Conservation (phyloP, 2,113 vertebrate species). For the Tenebrosternarchus preto region DNA sequence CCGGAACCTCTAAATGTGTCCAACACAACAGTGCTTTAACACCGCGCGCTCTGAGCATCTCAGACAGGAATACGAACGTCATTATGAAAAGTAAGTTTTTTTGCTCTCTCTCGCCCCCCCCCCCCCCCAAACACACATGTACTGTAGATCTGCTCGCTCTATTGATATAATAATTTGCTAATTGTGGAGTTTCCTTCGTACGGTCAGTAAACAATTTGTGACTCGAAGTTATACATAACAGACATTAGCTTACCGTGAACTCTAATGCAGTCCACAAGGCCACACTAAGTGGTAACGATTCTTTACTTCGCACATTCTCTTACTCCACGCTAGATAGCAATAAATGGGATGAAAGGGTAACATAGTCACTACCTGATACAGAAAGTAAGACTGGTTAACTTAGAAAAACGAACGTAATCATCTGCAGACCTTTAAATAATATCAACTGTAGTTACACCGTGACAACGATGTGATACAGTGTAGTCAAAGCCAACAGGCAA, state of each 20-base stretch:
- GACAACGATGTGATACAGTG: background rate
- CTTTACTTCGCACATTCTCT: background rate
- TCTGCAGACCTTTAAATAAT: background rate
- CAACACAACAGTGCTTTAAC: slow-evolving; percentile 50
- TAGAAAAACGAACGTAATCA: background rate
- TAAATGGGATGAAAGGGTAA: too few species aligned
- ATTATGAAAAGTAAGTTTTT: slow-evolving; percentile 62
- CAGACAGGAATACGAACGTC: slow-evolving; percentile 45
- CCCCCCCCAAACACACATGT: too few species aligned
- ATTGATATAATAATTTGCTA: background rate
- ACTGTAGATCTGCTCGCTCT: background rate
- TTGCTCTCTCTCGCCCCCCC: too few species aligned
- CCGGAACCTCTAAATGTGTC: slow-evolving; percentile 43
- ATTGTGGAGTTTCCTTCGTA: background rate
- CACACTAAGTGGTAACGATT: slow-evolving; percentile 30
- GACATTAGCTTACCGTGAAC: background rate
- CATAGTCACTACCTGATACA: background rate
- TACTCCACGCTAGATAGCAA: background rate
- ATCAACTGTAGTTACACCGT: background rate
- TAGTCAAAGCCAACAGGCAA: background rate
- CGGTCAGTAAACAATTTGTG: background rate
- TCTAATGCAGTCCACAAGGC: slow-evolving; percentile 23
- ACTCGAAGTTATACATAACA: background rate
- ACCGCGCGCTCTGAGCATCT: slow-evolving; percentile 49
- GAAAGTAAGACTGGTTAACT: background rate